Evolutionary conservation across 2,113 vertebrate species (phyloP).

Genomic region (Collichthys lucidus): DNA sequence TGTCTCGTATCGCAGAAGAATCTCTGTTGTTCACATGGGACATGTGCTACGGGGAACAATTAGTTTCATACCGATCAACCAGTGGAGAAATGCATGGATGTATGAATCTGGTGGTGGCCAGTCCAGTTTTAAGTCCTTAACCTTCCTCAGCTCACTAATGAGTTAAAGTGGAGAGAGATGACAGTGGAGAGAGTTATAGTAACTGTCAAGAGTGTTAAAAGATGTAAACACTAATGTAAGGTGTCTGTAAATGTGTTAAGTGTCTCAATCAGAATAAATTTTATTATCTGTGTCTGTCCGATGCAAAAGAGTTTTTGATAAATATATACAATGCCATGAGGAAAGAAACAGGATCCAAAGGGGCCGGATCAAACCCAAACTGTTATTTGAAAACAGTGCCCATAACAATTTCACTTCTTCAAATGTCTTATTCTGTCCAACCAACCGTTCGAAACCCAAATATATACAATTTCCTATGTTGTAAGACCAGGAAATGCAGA

Average conservation of each 20-base stretch:
- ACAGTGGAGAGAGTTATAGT: neutral
- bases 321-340: neutral
- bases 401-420: too few relatives aligned
- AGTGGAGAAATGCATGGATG: slow-evolving; percentile 6
- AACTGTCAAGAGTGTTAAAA: neutral
- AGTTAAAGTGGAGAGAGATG: neutral
- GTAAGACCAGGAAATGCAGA: neutral
- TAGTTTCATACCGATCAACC: slow-evolving; percentile 42
- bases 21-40: slow-evolving; percentile 38
- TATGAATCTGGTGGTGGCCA: neutral
- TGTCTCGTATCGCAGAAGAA: slow-evolving; percentile 29
- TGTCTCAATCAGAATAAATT: slow-evolving; percentile 14
- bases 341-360: neutral
- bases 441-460: neutral
- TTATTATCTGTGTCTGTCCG: neutral
- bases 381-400: neutral
- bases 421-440: neutral
- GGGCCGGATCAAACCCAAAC: neutral
- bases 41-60: slow-evolving; percentile 11
- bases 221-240: neutral
- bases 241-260: neutral
- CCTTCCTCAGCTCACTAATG: slow-evolving; percentile 1
- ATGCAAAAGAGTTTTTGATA: neutral
- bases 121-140: neutral
- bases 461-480: neutral